phyloP scores from a whole-genome alignment of 2,797 vertebrate species.

The Mormyrus proboscirostris region DNA sequence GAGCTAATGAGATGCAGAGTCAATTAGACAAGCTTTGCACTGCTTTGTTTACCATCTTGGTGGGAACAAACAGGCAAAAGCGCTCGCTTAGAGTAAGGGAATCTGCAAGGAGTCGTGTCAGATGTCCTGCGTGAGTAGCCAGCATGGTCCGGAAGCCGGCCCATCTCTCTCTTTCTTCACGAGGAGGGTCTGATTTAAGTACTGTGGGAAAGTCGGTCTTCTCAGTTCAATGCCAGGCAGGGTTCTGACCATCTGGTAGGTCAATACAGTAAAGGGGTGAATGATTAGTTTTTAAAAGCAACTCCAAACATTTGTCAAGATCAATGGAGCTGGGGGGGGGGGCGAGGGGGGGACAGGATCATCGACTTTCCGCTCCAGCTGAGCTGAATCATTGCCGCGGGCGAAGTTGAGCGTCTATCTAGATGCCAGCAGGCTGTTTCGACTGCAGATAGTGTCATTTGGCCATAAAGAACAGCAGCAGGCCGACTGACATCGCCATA shows the following conservation, averaged over 20 bases:
- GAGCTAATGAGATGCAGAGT: constrained; percentile 3
- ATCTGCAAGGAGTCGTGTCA: not conserved
- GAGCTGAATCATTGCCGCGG: constrained; percentile 14
- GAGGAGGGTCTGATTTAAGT: not conserved
- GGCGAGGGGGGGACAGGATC: not conserved
- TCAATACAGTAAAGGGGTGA: not conserved
- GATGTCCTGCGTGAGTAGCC: not conserved
- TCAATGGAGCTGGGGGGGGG: not conserved
- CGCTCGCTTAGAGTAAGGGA: not conserved
- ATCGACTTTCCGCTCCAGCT: not conserved
- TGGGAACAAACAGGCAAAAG: not conserved
- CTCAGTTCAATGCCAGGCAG: not conserved
- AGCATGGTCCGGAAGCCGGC: not conserved
- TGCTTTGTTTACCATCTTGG: not conserved
- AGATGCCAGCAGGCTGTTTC: constrained; percentile 1
- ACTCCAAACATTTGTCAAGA: constrained; percentile 10
- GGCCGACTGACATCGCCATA: not conserved
- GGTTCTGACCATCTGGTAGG: not conserved
- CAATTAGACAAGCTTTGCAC: not conserved
- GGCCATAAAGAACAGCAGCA: not conserved
- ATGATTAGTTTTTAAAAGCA: constrained; percentile 4
- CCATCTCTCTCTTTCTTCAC: not conserved
- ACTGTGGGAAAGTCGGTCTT: not conserved
- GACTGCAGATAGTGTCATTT: constrained; percentile 8
- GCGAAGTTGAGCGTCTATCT: not conserved